Evolutionary conservation across 2,797 vertebrate species (phyloP), one percentile per base, ranked within the genome.

Genomic region (Paramormyrops hopkinsi): DNA sequence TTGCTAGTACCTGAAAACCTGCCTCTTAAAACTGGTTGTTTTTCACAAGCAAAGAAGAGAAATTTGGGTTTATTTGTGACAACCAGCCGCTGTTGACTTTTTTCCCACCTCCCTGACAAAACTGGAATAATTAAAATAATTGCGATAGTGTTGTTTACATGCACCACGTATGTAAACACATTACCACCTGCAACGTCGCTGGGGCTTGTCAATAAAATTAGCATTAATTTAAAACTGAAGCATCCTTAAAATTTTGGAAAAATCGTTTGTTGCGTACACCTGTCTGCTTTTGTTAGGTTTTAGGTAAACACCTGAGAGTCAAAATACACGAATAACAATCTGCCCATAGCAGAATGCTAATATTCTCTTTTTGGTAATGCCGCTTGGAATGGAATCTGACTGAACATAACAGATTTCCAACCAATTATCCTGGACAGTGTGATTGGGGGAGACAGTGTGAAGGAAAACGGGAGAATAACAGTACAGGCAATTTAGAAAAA

Each of bases 101-200:
- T 90, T 48, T 79, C 50, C 62, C 33, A 11, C 51, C 89, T 87
- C 14, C 8, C 84, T 89, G 88, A 46, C 76, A 48, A 89, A 9
- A 51, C 87, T 79, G 84, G 19, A 51, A 37, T 50, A 29, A 25
- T 89, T 87, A 82, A 90, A 88, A 79, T 41, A 83, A 79, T 88
- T 90, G 85, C 48, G n/a, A 2, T 12, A 17, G 17, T 25, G 22
- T 88, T 82, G 33, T 89, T 69, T 37, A 17, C 46, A 22, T 86
- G 53, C 50, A 53, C 33, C 46, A 51, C 17, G 29, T 79, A 41
- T 37, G 69, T 89, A 22, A 65, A 33, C 89, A 33, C 65, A 51
- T 86, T 19, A 65, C 50, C 50, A 51, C 62, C 76, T 37, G 37
- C 37, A 89, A 59, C 0, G 19, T 86, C 41, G 79, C 22, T 51